Conservation (phyloP, 2,888 invertebrate species). For the Anodontia alba region DNA sequence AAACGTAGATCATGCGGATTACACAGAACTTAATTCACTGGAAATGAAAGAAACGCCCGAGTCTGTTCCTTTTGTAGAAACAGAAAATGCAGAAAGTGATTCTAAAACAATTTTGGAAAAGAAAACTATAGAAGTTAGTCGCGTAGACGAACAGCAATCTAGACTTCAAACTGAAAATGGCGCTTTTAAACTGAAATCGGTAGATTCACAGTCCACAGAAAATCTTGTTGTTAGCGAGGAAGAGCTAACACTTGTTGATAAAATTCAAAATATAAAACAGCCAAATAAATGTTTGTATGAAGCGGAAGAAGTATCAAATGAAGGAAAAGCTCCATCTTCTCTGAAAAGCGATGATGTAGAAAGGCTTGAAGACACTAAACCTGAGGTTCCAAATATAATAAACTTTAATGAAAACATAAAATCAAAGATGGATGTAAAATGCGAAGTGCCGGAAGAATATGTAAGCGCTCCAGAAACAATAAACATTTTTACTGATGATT, state of each 20-base stretch:
- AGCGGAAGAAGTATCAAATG: background rate
- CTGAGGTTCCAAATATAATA: slow-evolving; percentile 34
- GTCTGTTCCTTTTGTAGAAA: background rate
- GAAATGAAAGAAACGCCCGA: background rate
- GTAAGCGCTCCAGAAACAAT: background rate
- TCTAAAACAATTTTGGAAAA: background rate
- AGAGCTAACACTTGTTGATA: background rate
- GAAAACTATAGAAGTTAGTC: background rate
- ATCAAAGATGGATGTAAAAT: slow-evolving; percentile 1
- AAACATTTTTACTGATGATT: background rate
- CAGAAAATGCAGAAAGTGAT: too few relatives aligned
- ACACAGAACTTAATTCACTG: background rate
- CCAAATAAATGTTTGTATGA: background rate
- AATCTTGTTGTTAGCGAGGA: background rate
- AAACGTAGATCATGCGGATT: background rate
- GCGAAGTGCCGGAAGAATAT: background rate
- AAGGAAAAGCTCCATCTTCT: background rate
- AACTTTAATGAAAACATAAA: slow-evolving; percentile 16
- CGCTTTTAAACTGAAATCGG: background rate
- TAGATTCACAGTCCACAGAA: background rate
- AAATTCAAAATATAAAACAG: background rate
- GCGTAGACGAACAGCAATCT: background rate
- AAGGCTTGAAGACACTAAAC: slow-evolving; percentile 29
- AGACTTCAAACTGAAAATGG: background rate
- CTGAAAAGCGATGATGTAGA: background rate